Evolutionary conservation across 1,140 invertebrate genomes (phyloP).

Genomic region (Atta texana): DNA sequence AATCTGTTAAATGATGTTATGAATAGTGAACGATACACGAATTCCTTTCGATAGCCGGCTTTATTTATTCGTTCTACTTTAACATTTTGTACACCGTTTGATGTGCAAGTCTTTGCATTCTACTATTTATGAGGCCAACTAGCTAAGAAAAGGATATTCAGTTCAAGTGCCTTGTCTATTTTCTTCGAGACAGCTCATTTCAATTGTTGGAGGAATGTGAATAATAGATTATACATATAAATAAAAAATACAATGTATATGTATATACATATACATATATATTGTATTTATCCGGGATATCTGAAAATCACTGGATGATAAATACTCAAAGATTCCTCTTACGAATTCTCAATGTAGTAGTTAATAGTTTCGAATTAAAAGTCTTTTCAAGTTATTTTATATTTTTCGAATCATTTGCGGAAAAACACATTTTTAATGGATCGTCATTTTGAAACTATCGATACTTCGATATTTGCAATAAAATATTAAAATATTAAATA

Average conservation of each 20-base stretch:
- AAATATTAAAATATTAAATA: neutral
- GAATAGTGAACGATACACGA: conserved; percentile 61
- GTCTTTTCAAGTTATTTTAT: neutral
- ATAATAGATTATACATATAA: conserved; percentile 80
- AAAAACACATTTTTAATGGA: neutral
- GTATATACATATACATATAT: conserved; percentile 61
- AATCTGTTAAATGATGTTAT: conserved; percentile 42
- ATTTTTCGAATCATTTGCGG: neutral
- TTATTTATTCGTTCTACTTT: conserved; percentile 73
- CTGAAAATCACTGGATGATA: conserved; percentile 46
- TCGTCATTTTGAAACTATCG: conserved; percentile 3
- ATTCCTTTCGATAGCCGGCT: conserved; percentile 69
- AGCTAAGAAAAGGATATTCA: conserved; percentile 84
- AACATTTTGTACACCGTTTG: conserved; percentile 66
- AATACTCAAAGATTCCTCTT: conserved; percentile 15
- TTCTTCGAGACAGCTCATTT: conserved; percentile 86
- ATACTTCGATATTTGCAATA: neutral
- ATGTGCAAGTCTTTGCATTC: conserved; percentile 74
- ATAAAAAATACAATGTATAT: conserved; percentile 64
- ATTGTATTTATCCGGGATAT: conserved; percentile 64
- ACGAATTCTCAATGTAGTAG: conserved; percentile 8
- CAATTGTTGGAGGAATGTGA: conserved; percentile 86
- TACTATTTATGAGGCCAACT: conserved; percentile 84
- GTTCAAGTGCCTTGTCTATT: conserved; percentile 86
- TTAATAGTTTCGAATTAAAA: neutral